phyloP scores from a whole-genome alignment of 2,888 invertebrate genomes.

The Ischnura elegans region DNA sequence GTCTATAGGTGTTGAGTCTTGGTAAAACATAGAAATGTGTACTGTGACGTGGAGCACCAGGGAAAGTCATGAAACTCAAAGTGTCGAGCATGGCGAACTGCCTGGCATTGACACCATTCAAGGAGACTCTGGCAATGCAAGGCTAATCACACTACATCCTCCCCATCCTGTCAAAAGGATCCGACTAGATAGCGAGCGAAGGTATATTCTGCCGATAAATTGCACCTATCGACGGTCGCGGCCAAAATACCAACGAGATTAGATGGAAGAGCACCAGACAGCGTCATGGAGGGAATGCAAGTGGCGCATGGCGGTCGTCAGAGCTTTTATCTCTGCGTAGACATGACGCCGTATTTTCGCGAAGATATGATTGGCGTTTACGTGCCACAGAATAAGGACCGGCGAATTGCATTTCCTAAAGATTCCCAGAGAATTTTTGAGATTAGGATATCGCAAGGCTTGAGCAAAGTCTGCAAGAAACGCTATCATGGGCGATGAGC shows the following conservation, averaged over 20 bases:
- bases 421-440: too few species aligned
- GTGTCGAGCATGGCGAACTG: too few species aligned
- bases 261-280: neutral
- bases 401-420: too few species aligned
- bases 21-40: too few species aligned
- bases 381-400: too few species aligned
- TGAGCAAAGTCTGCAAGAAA: too few species aligned
- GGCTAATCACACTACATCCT: neutral
- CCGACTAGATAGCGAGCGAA: neutral
- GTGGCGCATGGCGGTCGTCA: neutral
- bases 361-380: neutral
- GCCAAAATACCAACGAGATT: neutral
- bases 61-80: too few species aligned
- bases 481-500: too few species aligned
- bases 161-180: neutral
- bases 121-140: neutral
- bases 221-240: neutral
- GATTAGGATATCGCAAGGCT: too few species aligned
- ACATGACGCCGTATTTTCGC: neutral
- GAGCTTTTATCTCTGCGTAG: neutral
- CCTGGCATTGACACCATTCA: too few species aligned
- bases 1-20: too few species aligned
- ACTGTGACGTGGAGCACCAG: too few species aligned
- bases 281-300: neutral
- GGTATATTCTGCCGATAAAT: slow-evolving; percentile 6